Evolutionary conservation across 1,140 invertebrate genomes (phyloP).

Genomic region (Achroia grisella): DNA sequence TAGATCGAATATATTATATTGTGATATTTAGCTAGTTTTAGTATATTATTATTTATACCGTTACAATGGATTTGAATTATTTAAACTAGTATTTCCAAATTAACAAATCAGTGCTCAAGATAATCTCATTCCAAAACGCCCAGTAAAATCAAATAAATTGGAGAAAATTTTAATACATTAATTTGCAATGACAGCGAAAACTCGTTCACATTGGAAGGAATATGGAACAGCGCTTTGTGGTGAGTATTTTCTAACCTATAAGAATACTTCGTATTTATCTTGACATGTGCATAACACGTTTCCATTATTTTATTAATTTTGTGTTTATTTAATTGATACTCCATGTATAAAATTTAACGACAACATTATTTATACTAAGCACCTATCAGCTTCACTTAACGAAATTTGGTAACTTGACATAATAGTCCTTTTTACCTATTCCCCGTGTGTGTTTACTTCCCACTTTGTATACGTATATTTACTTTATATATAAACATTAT

Average conservation of each 20-base stretch:
- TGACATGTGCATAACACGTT: neutral
- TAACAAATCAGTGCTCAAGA: conserved; percentile 66
- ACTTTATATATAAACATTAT: too few relatives aligned
- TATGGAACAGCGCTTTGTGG: conserved; percentile 72
- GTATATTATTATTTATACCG: conserved; percentile 60
- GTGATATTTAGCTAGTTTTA: conserved; percentile 69
- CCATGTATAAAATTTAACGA: too few relatives aligned
- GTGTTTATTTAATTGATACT: neutral
- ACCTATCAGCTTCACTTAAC: too few relatives aligned
- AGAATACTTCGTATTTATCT: neutral
- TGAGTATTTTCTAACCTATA: conserved; percentile 67
- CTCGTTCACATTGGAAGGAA: conserved; percentile 72
- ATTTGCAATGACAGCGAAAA: conserved; percentile 62
- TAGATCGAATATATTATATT: conserved; percentile 67
- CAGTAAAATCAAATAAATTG: conserved; percentile 34
- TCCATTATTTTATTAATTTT: neutral
- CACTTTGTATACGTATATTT: too few relatives aligned
- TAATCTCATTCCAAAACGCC: conserved; percentile 69
- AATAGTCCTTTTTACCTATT: too few relatives aligned
- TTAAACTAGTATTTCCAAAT: conserved; percentile 51
- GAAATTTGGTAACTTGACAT: too few relatives aligned
- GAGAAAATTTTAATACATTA: conserved; percentile 30
- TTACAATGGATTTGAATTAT: conserved; percentile 62
- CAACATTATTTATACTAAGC: too few relatives aligned
- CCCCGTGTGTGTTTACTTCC: too few relatives aligned